These are phyloP conservation scores for Merodon equestris DNA, from an alignment of 2,888 invertebrate genomes.

Conservation along the genomic window DNA sequence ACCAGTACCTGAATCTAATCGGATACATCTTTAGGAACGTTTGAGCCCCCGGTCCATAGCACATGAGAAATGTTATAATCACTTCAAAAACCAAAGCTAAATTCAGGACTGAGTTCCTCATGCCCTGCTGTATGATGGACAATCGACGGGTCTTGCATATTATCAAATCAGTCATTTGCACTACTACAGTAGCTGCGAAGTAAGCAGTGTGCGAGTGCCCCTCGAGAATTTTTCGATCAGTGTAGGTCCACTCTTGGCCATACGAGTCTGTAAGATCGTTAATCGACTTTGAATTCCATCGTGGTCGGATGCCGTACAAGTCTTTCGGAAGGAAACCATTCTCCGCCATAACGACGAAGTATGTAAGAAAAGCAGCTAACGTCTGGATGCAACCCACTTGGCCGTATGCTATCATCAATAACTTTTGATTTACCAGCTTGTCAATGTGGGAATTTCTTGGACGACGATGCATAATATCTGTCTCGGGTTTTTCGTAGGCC, in stretches of 20 bases:
- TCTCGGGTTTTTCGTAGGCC: conserved; percentile 54
- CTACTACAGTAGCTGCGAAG: conserved; percentile 87
- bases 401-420: conserved; percentile 90
- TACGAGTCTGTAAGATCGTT: conserved; percentile 85
- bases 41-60: conserved; percentile 84
- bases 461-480: conserved; percentile 51
- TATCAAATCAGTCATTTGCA: conserved; percentile 83
- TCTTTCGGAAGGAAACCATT: conserved; percentile 88
- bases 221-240: conserved; percentile 84
- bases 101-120: conserved; percentile 85
- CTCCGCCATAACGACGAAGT: conserved; percentile 91
- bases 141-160: conserved; percentile 84
- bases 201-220: conserved; percentile 88
- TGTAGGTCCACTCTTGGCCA: conserved; percentile 87
- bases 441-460: conserved; percentile 41
- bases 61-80: conserved; percentile 81
- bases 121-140: conserved; percentile 84
- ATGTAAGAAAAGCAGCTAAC: conserved; percentile 90
- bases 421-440: conserved; percentile 73
- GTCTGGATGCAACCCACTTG: conserved; percentile 93
- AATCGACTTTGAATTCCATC: conserved; percentile 86
- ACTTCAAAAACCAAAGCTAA: conserved; percentile 84
- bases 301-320: conserved; percentile 83
- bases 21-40: conserved; percentile 80
- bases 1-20: conserved; percentile 83